Evolutionary conservation across 2,797 vertebrate genomes (phyloP).

Genomic region (Manis javanica): DNA sequence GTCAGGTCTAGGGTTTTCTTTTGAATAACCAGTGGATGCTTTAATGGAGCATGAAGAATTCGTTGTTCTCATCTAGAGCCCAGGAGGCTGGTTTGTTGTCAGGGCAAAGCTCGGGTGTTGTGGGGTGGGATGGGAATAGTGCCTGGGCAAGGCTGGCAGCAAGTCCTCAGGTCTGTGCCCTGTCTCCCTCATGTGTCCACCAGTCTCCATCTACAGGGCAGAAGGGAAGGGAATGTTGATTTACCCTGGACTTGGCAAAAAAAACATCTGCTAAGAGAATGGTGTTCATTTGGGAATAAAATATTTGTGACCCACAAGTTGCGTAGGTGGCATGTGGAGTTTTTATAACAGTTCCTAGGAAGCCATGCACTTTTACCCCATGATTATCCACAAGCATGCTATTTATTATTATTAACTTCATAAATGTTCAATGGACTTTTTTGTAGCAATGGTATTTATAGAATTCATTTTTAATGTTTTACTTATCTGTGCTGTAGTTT

Average conservation of each 20-base stretch:
- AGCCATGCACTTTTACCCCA: slow-evolving; percentile 5
- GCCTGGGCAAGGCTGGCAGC: neutral
- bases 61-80: neutral
- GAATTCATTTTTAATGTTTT: slow-evolving; percentile 38
- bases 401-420: slow-evolving; percentile 32
- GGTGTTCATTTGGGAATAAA: neutral
- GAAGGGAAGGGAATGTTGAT: neutral
- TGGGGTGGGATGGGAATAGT: neutral
- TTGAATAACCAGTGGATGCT: neutral
- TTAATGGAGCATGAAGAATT: neutral
- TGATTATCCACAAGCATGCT: neutral
- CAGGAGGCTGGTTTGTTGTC: neutral
- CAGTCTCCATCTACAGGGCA: neutral
- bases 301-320: neutral
- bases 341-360: slow-evolving; percentile 70
- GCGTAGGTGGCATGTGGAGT: neutral
- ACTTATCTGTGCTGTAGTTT: slow-evolving; percentile 32
- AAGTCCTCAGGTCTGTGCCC: neutral
- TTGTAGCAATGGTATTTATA: slow-evolving; percentile 16
- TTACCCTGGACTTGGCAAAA: neutral
- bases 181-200: neutral
- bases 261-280: neutral
- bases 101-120: neutral
- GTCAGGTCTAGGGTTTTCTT: slow-evolving; percentile 21
- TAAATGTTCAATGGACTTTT: slow-evolving; percentile 24